Percentiles rank a stretch among this genome's conserved stretches.
phyloP scores from a whole-genome alignment of 2,888 invertebrate species.

The Helleia helle region DNA sequence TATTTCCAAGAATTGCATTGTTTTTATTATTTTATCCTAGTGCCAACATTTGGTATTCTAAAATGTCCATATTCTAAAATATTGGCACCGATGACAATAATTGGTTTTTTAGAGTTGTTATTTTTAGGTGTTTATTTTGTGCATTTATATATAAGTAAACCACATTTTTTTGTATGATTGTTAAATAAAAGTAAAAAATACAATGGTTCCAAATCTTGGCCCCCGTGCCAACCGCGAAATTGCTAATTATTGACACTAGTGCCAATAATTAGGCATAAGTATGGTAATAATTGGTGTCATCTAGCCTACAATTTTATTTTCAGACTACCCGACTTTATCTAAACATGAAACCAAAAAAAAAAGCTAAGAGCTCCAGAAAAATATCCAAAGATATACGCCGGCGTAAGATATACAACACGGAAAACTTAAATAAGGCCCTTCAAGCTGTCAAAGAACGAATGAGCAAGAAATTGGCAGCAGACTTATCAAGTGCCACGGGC shows the following conservation, averaged over 20 bases:
- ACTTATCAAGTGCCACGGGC: background rate
- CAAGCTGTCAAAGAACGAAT: background rate
- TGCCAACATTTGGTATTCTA: slow-evolving; percentile 1
- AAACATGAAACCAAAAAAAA: background rate
- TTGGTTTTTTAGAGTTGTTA: background rate
- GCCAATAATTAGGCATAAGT: background rate
- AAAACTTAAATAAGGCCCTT: background rate
- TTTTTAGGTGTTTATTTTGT: background rate
- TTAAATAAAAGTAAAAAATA: background rate
- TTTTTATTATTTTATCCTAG: background rate
- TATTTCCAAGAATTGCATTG: too few relatives aligned
- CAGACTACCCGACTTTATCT: background rate
- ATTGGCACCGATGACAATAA: background rate
- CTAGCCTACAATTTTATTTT: background rate
- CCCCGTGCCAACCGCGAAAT: background rate
- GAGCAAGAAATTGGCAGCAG: background rate
- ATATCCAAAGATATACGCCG: background rate
- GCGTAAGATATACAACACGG: background rate
- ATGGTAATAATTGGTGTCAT: background rate
- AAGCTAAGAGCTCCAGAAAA: background rate
- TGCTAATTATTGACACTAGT: background rate
- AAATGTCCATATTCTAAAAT: background rate
- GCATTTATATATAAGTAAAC: background rate
- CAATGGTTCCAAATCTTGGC: background rate
- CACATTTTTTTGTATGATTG: background rate